These are phyloP conservation scores for Bambusicola thoracicus DNA, from an alignment of 2,113 vertebrate species.

Conservation along the genomic window DNA sequence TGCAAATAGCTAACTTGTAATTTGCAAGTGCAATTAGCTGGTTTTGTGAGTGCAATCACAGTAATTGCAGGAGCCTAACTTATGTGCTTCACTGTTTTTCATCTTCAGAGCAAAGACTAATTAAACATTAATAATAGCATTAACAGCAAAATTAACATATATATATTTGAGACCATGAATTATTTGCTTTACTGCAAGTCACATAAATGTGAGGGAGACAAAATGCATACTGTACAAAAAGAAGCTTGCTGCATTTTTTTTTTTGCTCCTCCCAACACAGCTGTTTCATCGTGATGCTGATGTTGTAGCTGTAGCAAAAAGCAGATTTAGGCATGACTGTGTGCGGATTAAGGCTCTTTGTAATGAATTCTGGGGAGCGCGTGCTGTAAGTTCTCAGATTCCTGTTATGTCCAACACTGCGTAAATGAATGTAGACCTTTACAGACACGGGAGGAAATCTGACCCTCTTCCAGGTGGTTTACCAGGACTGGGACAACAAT, in stretches of 20 bases:
- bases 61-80: conserved; percentile 73
- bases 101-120: conserved; percentile 71
- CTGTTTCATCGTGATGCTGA: conserved; percentile 40
- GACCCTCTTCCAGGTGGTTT: not conserved
- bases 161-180: conserved; percentile 67
- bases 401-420: not conserved
- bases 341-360: conserved; percentile 52
- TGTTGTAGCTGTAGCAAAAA: conserved; percentile 37
- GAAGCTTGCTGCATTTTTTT: conserved; percentile 18
- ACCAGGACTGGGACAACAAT: not conserved
- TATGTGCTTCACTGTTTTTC: conserved; percentile 65
- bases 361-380: not conserved
- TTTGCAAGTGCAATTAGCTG: conserved; percentile 75
- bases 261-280: not conserved
- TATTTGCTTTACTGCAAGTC: conserved; percentile 65
- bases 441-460: not conserved
- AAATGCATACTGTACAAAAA: conserved; percentile 41
- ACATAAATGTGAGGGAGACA: not conserved
- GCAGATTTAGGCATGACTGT: conserved; percentile 37
- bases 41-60: conserved; percentile 73
- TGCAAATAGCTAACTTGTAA: conserved; percentile 73
- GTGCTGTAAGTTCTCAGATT: not conserved
- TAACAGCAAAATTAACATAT: conserved; percentile 72
- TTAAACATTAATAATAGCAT: conserved; percentile 73
- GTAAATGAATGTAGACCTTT: not conserved